These are phyloP conservation scores for Parazoanthus atlanticus DNA, from an alignment of 92 coral and sea anemone genomes.

Conservation along the genomic window DNA sequence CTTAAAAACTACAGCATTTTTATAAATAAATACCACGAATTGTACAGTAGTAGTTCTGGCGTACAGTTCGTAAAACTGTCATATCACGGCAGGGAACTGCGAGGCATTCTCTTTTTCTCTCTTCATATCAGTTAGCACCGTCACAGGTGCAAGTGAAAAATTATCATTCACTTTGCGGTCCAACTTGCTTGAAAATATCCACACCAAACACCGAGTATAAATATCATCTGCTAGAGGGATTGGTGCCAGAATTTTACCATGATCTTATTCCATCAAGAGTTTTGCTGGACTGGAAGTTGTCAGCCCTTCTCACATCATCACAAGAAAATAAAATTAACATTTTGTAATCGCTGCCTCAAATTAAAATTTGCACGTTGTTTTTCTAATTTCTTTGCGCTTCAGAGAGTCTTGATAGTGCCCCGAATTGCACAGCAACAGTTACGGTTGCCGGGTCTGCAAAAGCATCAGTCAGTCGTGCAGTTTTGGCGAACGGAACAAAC, in stretches of 20 bases:
- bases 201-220: constrained; percentile 27
- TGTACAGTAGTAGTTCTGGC: neutral
- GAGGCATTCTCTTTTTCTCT: neutral
- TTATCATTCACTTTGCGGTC: constrained; percentile 7
- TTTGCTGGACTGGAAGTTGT: constrained; percentile 11
- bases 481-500: constrained; percentile 57
- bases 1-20: neutral
- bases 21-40: neutral
- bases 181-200: constrained; percentile 19
- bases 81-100: neutral
- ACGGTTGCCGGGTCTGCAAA: constrained; percentile 77
- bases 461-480: constrained; percentile 35
- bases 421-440: constrained; percentile 66
- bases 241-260: constrained; percentile 21
- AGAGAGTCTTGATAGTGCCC: constrained; percentile 43
- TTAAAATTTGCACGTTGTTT: constrained; percentile 46
- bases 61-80: neutral
- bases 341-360: constrained; percentile 70
- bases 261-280: constrained; percentile 32
- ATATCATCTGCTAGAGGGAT: constrained; percentile 21
- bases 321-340: constrained; percentile 72
- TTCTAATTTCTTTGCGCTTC: constrained; percentile 49
- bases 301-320: constrained; percentile 57
- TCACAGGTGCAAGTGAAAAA: constrained; percentile 3
- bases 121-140: neutral